phyloP scores from a whole-genome alignment of 2,797 vertebrate genomes.

The Oceanodroma leucorhoa region DNA sequence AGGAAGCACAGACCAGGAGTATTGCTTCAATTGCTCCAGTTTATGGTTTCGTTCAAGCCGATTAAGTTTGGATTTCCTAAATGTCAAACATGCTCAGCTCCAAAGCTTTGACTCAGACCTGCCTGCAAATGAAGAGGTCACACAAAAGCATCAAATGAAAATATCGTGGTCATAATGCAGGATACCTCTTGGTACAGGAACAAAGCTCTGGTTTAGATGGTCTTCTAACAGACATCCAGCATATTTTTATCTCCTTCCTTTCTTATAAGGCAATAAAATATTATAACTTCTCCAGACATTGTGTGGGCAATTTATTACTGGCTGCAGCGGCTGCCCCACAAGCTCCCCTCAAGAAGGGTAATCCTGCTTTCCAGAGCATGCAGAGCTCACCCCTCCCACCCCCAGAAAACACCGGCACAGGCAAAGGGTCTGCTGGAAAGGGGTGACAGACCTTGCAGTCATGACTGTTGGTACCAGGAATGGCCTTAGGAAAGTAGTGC shows the following conservation, averaged over 20 bases:
- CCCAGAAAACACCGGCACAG: not conserved
- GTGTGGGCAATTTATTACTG: fast-evolving
- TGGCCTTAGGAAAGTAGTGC: not conserved
- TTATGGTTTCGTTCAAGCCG: not conserved
- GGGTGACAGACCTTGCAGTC: not conserved
- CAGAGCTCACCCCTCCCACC: fast-evolving
- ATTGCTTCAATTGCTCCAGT: not conserved
- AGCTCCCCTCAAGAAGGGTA: not conserved
- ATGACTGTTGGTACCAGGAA: not conserved
- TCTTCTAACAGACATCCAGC: not conserved
- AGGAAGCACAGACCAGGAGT: fast-evolving
- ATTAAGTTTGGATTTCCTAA: not conserved
- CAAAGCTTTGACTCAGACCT: not conserved
- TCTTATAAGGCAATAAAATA: not conserved
- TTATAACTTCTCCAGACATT: not conserved
- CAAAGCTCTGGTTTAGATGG: not conserved
- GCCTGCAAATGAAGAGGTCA: not conserved
- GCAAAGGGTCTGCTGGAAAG: not conserved
- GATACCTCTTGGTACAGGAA: not conserved
- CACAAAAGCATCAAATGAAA: not conserved
- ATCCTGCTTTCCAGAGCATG: not conserved
- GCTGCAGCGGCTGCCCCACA: fast-evolving
- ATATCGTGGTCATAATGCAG: not conserved
- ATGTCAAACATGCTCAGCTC: not conserved
- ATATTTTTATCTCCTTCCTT: not conserved